Percentiles rank a stretch among this genome's conserved stretches.
phyloP scores from a whole-genome alignment of 1,140 invertebrate species.

The Drosophila saltans region DNA sequence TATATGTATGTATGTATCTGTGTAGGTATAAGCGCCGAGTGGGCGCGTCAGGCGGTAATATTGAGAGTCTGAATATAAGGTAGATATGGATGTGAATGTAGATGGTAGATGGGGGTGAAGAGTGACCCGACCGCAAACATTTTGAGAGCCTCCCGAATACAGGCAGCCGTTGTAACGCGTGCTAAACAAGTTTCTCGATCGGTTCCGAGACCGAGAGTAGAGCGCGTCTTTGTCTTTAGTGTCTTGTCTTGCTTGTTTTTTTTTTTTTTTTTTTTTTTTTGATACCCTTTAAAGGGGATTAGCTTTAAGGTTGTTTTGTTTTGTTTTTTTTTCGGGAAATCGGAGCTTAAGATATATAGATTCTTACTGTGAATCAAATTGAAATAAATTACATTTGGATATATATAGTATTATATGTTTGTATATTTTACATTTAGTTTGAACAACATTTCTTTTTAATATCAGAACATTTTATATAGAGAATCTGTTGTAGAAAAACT shows the following conservation, averaged over 20 bases:
- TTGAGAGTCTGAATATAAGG: background rate
- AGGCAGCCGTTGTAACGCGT: conserved; percentile 80
- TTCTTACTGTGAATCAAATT: no score
- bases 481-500: no score
- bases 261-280: conserved; percentile 14
- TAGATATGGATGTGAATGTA: conserved; percentile 12
- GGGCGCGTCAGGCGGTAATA: background rate
- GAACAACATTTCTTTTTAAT: no score
- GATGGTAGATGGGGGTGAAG: background rate
- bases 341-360: no score
- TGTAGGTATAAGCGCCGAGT: background rate
- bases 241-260: conserved; percentile 7
- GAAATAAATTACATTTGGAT: no score
- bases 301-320: background rate
- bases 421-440: no score
- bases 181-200: conserved; percentile 80
- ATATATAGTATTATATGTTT: no score
- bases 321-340: no score
- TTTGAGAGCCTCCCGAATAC: conserved; percentile 71
- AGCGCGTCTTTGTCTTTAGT: conserved; percentile 63
- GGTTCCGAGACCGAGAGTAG: conserved; percentile 47
- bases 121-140: conserved; percentile 71
- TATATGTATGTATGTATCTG: background rate
- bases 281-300: conserved; percentile 29
- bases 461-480: no score